Evolutionary conservation across 2,888 invertebrate genomes (phyloP), one percentile per base, ranked within the genome.

Genomic region (Phaedon cochleariae): DNA sequence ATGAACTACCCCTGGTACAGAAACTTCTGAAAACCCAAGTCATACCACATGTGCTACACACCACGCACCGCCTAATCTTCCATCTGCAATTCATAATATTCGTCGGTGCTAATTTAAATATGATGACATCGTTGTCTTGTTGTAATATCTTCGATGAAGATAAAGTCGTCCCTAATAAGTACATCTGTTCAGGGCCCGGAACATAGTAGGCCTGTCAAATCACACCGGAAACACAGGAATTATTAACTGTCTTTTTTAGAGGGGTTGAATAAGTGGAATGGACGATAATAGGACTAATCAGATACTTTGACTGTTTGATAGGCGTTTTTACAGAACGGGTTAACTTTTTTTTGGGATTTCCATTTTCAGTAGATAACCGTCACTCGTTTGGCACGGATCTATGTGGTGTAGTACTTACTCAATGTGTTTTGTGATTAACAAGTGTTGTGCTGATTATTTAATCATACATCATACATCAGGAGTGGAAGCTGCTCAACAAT

Each of bases 71-170:
- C 59, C 58, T 55, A 68, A 67, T 65, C 69, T 64, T 29, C 61
- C 51, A 66, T 70, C 68, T 63, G 51, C 15, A 57, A 74, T 72
- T 70, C 73, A 71, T 75, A 75, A 75, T 73, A 75, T 65, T 72
- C 73, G 65, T 69, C 71, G 73, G 72, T 67, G 74, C 76, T 76
- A 77, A 77, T 78, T 78, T 78, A 76, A 78, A 78, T 78, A 78
- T 74, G 77, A 78, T 76, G 77, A 77, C 77, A 77, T 76, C 70
- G 67, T 70, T 69, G 70, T 68, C 72, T 70, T 69, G 65, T 64
- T 70, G 71, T 73, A 71, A 70, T 72, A 75, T 74, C 73, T 73
- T 57, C 65, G 71, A 75, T 74, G 73, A 71, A 73, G 77, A 77
- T 77, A 76, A 71, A 67, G 57, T 58, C 51, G n/a, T 55, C 69